Percentiles rank a stretch among this genome's conserved stretches.
These are phyloP conservation scores for Sprattus sprattus DNA, from an alignment of 2,113 vertebrate genomes.

Conservation along the genomic window DNA sequence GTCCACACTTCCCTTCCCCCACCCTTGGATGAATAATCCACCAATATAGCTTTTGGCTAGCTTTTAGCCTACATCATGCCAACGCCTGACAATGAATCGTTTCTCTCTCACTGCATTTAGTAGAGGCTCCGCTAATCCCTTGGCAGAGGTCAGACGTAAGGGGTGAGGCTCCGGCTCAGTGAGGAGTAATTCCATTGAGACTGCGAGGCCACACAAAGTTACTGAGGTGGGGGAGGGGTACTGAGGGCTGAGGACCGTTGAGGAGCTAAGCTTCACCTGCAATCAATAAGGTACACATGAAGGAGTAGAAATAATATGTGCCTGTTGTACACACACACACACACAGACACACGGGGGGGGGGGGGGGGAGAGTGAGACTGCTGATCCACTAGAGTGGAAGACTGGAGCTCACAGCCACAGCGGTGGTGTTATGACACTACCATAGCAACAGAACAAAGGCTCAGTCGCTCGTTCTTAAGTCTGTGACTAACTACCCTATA, in stretches of 20 bases:
- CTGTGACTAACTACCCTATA: background rate
- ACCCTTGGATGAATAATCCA: background rate
- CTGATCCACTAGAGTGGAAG: too few species aligned
- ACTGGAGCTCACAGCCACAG: background rate
- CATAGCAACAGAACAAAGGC: background rate
- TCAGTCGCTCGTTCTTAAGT: background rate
- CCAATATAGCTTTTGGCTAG: background rate
- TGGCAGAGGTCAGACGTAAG: background rate
- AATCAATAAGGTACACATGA: background rate
- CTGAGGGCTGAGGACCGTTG: too few species aligned
- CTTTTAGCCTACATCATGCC: background rate
- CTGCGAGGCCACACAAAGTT: background rate
- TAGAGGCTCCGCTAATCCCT: background rate
- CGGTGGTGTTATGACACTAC: background rate
- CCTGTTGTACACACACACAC: too few species aligned
- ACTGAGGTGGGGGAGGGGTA: too few species aligned
- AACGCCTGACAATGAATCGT: background rate
- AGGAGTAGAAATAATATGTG: too few species aligned
- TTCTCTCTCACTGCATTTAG: background rate
- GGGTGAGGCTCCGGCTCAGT: background rate
- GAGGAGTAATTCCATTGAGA: background rate
- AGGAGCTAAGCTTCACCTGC: background rate
- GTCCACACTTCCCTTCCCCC: background rate
- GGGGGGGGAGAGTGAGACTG: too few species aligned
- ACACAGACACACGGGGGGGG: too few species aligned